phyloP scores from a whole-genome alignment of 2,113 vertebrate species.

The Calyptomena viridis region DNA sequence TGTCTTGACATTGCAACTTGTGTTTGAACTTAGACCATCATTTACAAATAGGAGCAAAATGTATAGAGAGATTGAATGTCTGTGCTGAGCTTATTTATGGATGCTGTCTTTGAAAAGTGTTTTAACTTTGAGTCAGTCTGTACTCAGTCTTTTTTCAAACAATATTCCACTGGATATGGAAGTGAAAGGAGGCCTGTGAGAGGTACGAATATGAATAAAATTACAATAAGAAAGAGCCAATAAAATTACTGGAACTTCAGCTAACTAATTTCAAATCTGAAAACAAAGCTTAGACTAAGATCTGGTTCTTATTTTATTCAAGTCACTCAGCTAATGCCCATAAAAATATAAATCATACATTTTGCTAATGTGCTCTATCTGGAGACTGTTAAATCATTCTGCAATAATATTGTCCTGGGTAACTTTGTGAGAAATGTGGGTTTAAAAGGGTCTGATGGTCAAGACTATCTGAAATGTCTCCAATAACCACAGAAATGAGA shows the following conservation, averaged over 20 bases:
- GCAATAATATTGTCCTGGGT: conserved; percentile 12
- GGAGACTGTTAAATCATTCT: conserved; percentile 23
- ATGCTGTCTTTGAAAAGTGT: neutral
- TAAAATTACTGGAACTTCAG: neutral
- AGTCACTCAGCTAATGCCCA: neutral
- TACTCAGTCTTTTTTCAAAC: neutral
- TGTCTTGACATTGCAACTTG: neutral
- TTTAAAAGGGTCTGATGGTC: conserved; percentile 44
- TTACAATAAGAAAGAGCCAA: neutral
- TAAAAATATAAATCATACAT: neutral
- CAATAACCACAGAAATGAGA: conserved; percentile 53
- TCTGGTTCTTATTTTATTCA: neutral
- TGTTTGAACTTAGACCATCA: neutral
- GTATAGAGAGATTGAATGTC: neutral
- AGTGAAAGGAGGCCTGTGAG: neutral
- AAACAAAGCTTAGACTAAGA: neutral
- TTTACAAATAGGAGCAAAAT: neutral
- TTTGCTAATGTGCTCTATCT: conserved; percentile 9
- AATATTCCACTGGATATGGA: neutral
- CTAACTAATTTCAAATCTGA: neutral
- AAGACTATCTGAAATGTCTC: conserved; percentile 61
- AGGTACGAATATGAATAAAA: neutral
- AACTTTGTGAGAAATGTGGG: conserved; percentile 32
- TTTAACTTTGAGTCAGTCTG: neutral
- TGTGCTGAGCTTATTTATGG: neutral